These are phyloP conservation scores for Hetaerina americana DNA, from an alignment of 1,140 invertebrate genomes.

Conservation along the genomic window DNA sequence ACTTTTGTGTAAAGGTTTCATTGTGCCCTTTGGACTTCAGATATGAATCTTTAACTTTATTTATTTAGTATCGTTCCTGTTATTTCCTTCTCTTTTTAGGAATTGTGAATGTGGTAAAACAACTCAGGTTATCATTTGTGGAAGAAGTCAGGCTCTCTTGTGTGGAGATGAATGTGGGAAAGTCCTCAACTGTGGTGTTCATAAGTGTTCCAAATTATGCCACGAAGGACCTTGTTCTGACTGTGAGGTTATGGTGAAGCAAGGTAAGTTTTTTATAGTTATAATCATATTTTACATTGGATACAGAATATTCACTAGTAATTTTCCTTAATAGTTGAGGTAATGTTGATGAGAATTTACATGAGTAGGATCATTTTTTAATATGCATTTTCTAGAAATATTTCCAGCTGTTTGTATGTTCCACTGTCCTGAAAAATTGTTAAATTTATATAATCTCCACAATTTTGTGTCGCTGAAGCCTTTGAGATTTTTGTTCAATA, in stretches of 20 bases:
- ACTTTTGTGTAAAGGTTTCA: too few species aligned
- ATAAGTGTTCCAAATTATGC: constrained; percentile 40
- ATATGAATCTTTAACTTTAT: too few species aligned
- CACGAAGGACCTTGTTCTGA: constrained; percentile 36
- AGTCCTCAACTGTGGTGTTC: constrained; percentile 50
- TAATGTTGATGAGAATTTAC: not conserved
- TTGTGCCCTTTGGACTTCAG: too few species aligned
- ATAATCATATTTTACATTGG: not conserved
- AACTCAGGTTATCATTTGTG: constrained; percentile 53
- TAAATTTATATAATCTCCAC: too few species aligned
- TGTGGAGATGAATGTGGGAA: constrained; percentile 63
- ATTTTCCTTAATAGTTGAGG: not conserved
- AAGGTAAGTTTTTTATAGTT: constrained; percentile 25
- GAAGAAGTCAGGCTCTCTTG: constrained; percentile 45
- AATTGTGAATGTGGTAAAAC: constrained; percentile 61
- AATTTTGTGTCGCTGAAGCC: too few species aligned
- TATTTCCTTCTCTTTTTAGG: constrained; percentile 24
- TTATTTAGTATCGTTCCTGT: too few species aligned
- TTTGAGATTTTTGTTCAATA: too few species aligned
- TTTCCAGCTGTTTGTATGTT: too few species aligned
- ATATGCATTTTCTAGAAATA: too few species aligned
- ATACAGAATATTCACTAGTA: not conserved
- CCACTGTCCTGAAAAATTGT: too few species aligned
- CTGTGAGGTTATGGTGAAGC: constrained; percentile 41
- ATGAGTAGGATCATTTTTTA: too few species aligned